Evolutionary conservation across 2,888 invertebrate species (phyloP).

Genomic region (Lasioglossum villosulum): DNA sequence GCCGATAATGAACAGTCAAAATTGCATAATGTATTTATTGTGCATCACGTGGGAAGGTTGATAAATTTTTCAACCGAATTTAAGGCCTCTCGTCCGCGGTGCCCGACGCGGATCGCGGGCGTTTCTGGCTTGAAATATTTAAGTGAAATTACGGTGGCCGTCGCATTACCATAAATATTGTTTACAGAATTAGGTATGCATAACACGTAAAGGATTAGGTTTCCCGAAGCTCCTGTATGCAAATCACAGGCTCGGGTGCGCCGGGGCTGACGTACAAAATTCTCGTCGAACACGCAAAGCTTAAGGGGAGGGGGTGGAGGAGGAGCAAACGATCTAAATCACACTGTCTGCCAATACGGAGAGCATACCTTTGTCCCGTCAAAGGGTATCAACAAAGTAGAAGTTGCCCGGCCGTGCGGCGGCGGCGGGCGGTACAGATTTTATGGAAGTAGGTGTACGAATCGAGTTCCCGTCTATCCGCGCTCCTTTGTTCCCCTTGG

Average conservation of each 20-base stretch:
- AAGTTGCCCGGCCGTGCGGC: slow-evolving; percentile 57
- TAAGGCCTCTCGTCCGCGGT: not conserved
- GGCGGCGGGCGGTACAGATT: slow-evolving; percentile 65
- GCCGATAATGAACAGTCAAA: slow-evolving; percentile 1
- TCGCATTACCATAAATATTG: slow-evolving; percentile 55
- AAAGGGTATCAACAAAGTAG: slow-evolving; percentile 59
- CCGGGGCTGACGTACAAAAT: slow-evolving; percentile 49
- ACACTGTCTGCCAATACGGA: slow-evolving; percentile 65
- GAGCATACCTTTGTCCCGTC: slow-evolving; percentile 54
- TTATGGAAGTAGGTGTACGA: slow-evolving; percentile 57
- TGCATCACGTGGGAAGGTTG: not conserved
- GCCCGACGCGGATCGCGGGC: not conserved
- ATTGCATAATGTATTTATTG: not conserved
- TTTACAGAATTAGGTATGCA: slow-evolving; percentile 57
- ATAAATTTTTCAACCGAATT: not conserved
- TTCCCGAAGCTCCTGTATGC: slow-evolving; percentile 48
- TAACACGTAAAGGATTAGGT: slow-evolving; percentile 54
- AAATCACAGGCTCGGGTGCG: slow-evolving; percentile 43
- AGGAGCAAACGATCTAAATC: slow-evolving; percentile 62
- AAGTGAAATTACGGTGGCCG: slow-evolving; percentile 46
- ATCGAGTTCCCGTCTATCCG: slow-evolving; percentile 44
- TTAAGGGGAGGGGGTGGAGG: not conserved
- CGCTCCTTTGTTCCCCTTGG: slow-evolving; percentile 62
- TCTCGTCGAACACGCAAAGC: slow-evolving; percentile 56
- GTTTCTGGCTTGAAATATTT: slow-evolving; percentile 14